Conservation (phyloP, 92 coral and sea anemone genomes). For the Scolanthus callimorphus region DNA sequence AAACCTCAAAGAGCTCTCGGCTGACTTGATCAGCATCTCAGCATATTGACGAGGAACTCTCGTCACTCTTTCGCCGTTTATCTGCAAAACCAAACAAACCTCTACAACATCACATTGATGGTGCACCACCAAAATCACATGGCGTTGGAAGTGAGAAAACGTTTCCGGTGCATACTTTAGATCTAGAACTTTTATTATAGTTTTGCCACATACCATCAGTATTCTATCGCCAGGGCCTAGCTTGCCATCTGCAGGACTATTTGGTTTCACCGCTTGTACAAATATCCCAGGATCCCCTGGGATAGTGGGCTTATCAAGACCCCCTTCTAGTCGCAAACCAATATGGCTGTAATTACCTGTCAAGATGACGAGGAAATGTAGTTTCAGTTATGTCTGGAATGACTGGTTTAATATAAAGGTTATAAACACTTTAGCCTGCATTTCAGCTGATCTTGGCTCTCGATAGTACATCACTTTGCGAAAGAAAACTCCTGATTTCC, state of each 20-base stretch:
- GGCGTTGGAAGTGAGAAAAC: no score
- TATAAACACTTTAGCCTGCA: no score
- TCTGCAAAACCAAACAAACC: no score
- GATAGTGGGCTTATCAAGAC: constrained; percentile 5
- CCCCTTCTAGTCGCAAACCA: constrained; percentile 29
- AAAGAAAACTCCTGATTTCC: no score
- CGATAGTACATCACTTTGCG: no score
- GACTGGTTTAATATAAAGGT: no score
- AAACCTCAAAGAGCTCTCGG: constrained; percentile 27
- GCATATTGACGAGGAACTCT: constrained; percentile 40
- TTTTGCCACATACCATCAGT: constrained; percentile 32
- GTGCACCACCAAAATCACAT: no score
- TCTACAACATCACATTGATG: no score
- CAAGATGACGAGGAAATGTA: constrained; percentile 34
- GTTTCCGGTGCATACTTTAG: no score
- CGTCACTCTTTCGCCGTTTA: constrained; percentile 16
- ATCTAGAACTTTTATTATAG: no score
- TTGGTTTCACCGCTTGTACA: constrained; percentile 13
- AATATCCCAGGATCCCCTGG: constrained; percentile 35
- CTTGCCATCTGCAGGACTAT: constrained; percentile 41
- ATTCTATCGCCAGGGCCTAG: constrained; percentile 47
- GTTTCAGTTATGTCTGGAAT: constrained; percentile 32
- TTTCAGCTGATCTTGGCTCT: no score
- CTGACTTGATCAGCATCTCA: constrained; percentile 19
- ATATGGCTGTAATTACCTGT: constrained; percentile 10